Conservation (phyloP, 2,888 invertebrate genomes). For the Chamaedrilus cognettii region DNA sequence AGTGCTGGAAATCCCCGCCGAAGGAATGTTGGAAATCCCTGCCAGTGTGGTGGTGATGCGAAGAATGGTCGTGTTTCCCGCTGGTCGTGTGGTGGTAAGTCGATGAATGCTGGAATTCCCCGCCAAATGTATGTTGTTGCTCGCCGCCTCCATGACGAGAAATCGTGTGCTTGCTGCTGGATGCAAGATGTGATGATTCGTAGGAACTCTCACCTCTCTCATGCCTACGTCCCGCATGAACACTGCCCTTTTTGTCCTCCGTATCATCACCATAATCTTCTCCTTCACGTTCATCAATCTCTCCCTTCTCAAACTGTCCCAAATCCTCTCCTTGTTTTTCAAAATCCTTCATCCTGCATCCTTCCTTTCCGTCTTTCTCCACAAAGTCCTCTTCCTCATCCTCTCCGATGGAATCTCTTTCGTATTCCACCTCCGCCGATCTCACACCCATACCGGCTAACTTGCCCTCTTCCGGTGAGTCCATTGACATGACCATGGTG, state of each 20-base stretch:
- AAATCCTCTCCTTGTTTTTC: background rate
- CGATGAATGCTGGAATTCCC: too few species aligned
- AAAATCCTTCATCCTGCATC: background rate
- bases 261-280: background rate
- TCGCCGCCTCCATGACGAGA: background rate
- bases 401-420: background rate
- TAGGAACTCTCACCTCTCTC: background rate
- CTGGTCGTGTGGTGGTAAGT: background rate
- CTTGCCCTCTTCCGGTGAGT: constrained; percentile 20
- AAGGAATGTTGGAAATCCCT: background rate
- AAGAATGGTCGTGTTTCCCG: background rate
- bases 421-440: constrained; percentile 12
- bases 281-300: background rate
- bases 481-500: constrained; percentile 30
- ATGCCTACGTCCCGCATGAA: background rate
- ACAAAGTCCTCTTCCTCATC: constrained; percentile 5
- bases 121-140: background rate
- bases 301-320: background rate
- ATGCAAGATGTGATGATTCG: background rate
- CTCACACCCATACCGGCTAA: too few species aligned
- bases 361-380: background rate
- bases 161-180: background rate
- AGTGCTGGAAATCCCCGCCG: background rate
- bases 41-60: background rate
- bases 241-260: background rate